Base-by-base conservation (phyloP, 1,140 invertebrate genomes). In the Sitodiplosis mosellana region DNA sequence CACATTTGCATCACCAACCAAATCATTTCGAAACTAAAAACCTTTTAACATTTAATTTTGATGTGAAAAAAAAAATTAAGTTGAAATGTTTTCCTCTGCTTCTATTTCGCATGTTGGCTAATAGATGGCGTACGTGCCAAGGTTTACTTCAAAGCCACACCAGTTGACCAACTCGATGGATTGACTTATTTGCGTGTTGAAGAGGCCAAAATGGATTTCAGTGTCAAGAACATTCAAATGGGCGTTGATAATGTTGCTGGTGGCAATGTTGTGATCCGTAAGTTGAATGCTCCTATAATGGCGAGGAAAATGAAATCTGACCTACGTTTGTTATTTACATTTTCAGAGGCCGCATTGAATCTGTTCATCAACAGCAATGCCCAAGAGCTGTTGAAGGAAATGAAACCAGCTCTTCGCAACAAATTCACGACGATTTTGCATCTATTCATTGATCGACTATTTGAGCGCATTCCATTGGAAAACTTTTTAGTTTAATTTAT, bases 331-430 rank as follows among this genome's bases (percentile, higher is more conserved):
- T 57, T 45, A 46, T 14, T 49, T 44, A 5, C 46, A 45, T 55
- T 69, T 68, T 49, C 65, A 87, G 83, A 85, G 59, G 81, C 83
- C 21, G 83, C 83, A 33, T 59, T 87, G 38, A 87, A 87, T 65
- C 63, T 83, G n/a, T 86, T 87, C 61, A 87, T 87, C 59, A 87
- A 87, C 59, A 81, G 78, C 0, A 84, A 87, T 58, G 75, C 80
- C 1, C 83, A 87, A 56, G 83, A 86, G 52, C 64, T 87, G 8
- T 58, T 86, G 10, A 83, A 81, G 56, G 83, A 87, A 69, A 87
- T 87, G 83, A 87, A 87, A 61, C 83, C 83, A 0, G 78, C 82
- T 59, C 67, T 87, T 22, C 78, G 83, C 52, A 73, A 72, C 50
- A 85, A 87, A 58, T 65, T 87, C 2, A 71, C 83, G 5, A 69